Percentiles rank a stretch among this genome's conserved stretches.
phyloP scores from a whole-genome alignment of 2,888 invertebrate species.

The Hypsopygia costalis region DNA sequence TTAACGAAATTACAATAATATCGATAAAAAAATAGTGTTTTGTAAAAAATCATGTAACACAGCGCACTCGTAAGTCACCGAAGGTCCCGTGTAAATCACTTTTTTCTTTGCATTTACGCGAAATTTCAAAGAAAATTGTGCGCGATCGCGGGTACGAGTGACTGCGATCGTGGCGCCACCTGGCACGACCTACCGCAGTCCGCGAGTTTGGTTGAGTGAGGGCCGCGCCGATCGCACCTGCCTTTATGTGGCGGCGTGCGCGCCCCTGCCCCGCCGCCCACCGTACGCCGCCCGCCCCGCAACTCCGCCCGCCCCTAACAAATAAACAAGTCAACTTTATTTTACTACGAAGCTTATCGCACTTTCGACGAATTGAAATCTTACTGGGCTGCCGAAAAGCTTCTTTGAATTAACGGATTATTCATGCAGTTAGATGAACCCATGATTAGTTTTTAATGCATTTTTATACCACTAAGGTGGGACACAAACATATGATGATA shows the following conservation, averaged over 20 bases:
- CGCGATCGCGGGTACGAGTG: slow-evolving; percentile 42
- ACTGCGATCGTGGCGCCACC: slow-evolving; percentile 73
- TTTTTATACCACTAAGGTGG: too few species aligned
- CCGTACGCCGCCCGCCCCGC: slow-evolving; percentile 31
- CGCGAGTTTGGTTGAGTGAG: slow-evolving; percentile 66
- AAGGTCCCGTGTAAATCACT: slow-evolving; percentile 60
- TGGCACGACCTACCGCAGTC: slow-evolving; percentile 75
- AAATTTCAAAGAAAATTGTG: slow-evolving; percentile 76
- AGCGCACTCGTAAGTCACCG: slow-evolving; percentile 65
- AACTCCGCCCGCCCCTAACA: slow-evolving; percentile 29
- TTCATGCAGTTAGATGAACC: too few species aligned
- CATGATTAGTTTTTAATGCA: too few species aligned
- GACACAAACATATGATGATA: too few species aligned
- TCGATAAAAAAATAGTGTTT: slow-evolving; percentile 50
- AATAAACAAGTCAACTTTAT: slow-evolving; percentile 14
- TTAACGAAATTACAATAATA: slow-evolving; percentile 38
- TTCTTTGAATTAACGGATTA: slow-evolving; percentile 4
- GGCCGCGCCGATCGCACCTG: slow-evolving; percentile 44
- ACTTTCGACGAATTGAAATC: slow-evolving; percentile 12
- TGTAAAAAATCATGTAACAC: slow-evolving; percentile 57
- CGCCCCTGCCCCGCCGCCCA: slow-evolving; percentile 25
- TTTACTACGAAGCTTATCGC: slow-evolving; percentile 15
- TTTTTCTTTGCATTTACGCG: slow-evolving; percentile 76
- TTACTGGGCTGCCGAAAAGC: slow-evolving; percentile 7
- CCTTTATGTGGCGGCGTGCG: slow-evolving; percentile 45